A percentile compares a stretch with the other conserved stretches of the same genome.
These are phyloP conservation scores for Sarcoramphus papa DNA, from an alignment of 2,797 vertebrate genomes.

Conservation along the genomic window DNA sequence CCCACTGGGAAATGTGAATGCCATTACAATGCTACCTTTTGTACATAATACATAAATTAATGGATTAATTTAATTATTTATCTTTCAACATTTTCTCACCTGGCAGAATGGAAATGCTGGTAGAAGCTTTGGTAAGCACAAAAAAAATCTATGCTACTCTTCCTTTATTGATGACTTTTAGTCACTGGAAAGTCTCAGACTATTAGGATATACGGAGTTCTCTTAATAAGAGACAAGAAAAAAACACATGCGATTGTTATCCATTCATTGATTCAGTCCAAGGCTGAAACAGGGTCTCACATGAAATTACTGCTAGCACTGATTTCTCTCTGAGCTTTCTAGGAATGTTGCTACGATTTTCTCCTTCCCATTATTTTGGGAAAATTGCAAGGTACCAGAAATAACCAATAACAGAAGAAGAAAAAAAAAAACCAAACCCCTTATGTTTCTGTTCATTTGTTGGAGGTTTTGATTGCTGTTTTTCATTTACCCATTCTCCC, in stretches of 20 bases:
- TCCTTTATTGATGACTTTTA: background rate
- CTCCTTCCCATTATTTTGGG: background rate
- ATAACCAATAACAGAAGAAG: background rate
- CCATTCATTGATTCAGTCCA: background rate
- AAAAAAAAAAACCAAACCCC: background rate
- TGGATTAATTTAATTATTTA: slow-evolving; percentile 21
- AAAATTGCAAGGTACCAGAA: background rate
- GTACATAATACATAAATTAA: background rate
- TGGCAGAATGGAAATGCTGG: background rate
- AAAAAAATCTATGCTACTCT: background rate
- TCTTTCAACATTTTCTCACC: background rate
- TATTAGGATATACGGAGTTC: background rate
- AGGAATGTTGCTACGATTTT: background rate
- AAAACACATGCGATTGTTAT: background rate
- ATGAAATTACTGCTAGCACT: background rate
- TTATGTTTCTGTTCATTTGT: background rate
- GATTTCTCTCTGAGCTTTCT: background rate
- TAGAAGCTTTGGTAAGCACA: background rate
- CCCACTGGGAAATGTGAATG: background rate
- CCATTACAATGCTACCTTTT: background rate
- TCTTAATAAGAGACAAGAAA: background rate
- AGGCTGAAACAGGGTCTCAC: background rate
- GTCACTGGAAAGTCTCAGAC: background rate
- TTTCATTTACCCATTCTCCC: background rate
- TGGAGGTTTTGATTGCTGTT: background rate